Base-by-base conservation (phyloP, 2,113 vertebrate genomes). In the Menidia beryllina region DNA sequence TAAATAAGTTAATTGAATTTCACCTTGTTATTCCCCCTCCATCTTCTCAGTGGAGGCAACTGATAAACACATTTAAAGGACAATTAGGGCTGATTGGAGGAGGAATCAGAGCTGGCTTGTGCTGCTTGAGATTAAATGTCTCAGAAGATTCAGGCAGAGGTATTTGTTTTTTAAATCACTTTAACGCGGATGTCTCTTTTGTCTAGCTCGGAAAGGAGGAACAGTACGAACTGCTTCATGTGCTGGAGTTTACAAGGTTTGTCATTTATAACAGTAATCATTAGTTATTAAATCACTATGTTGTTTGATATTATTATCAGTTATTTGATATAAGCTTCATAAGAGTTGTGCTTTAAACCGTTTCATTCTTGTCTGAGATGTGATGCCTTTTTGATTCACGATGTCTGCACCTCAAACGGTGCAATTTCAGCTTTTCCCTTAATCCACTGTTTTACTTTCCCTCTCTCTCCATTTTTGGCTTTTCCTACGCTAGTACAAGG, bases 161-260 rank as follows among this genome's bases (percentile, higher is more conserved):
- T 67, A 4, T 72, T 60, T 14, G 14, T 54, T 26, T 59, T 67
- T 7, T 11, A 48, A 17, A n/a, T n/a, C 38, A 3, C 3, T 12
- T 78, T 73, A 70, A 85, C 39, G 14, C 12, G 13, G 64, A 7
- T 68, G 0, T 87, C 53, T 81, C 48, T 57, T 77, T 45, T 51
- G 45, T 79, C 83, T 54, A 99, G 98, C 71, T 95, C 21, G 95
- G 95, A 51, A 92, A 90, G 20, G 98, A 99, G 84, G 96, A 99
- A 89, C 91, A 91, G 87, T 99, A 98, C 1, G 95, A 98, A 82
- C 89, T 99, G 36, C 94, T 99, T 45, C 96, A 97, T 2, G 98
- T 99, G 30, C 89, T 99, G 82, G 98, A 99, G 88, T 99, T 99
- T 72, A 99, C 97, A 78, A 99, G 98, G 98, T 99, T 94, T 2